Base-by-base conservation (phyloP, 1,140 invertebrate genomes). In the Proales similis region DNA sequence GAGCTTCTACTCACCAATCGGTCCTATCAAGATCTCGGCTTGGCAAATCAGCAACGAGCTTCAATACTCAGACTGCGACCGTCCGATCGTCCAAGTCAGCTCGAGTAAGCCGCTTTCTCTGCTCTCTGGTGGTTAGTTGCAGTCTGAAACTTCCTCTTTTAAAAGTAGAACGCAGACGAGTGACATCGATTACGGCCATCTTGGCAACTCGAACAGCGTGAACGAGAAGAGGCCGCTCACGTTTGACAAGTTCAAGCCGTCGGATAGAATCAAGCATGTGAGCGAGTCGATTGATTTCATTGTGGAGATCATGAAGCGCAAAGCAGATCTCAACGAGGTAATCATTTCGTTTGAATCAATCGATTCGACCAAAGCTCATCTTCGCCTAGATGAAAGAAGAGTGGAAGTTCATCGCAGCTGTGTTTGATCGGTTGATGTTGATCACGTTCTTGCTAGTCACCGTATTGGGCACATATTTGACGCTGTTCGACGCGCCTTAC, bases 361-460 rank as follows among this genome's bases (percentile, higher is more conserved):
- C 14, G 12, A 39, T 17, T 20, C 11, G 3, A 0, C 17, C 19
- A 3, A 6, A 57, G 29, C 29, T 17, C 27, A 9, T 48, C 53
- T 36, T 62, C 20, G 65, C 66, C 42, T 64, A 77, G 76, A 70
- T 75, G 24, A 67, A 70, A 61, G 73, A 77, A 63, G 75, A 77
- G 57, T 77, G 75, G 74, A 75, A 75, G 51, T 76, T 74, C 48
- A 72, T 76, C 30, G 74, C 74, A 43, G 72, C 75, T 72, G 74
- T 76, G 20, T 51, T 77, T 39, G 74, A 77, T 63, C 65, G 76
- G 27, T 63, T 77, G 26, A 76, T 76, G 66, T 67, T 77, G 47
- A 75, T 72, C 69, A 74, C 76, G 42, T 77, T 77, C 65, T 71
- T 72, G 4, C 70, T 70, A 11, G 72, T 74, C 9, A 75, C 73